phyloP scores from a whole-genome alignment of 1,140 invertebrate species.

The Trissolcus basalis region DNA sequence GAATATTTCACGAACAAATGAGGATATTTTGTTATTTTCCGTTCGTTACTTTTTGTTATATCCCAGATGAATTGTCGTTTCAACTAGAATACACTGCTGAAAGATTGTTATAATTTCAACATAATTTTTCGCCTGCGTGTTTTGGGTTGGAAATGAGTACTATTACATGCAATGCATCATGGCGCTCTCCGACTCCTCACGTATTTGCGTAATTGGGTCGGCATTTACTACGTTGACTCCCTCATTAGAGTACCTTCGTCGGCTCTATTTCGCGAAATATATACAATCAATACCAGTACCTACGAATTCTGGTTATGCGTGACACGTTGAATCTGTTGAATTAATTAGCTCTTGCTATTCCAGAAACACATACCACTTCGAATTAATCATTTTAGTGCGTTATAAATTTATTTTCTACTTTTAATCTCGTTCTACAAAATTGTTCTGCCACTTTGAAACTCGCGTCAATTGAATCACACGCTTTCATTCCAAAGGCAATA shows the following conservation, averaged over 20 bases:
- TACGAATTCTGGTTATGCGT: constrained; percentile 58
- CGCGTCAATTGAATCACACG: not conserved
- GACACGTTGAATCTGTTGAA: constrained; percentile 57
- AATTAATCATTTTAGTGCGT: constrained; percentile 5
- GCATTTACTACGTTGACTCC: constrained; percentile 59
- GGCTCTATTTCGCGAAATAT: constrained; percentile 59
- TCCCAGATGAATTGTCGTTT: constrained; percentile 7
- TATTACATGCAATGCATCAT: constrained; percentile 55
- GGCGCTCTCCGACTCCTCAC: constrained; percentile 53
- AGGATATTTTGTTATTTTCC: not conserved
- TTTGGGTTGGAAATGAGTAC: constrained; percentile 42
- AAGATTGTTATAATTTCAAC: constrained; percentile 41
- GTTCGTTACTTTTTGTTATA: not conserved
- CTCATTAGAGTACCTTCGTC: constrained; percentile 57
- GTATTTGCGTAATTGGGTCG: constrained; percentile 60
- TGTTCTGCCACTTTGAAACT: not conserved
- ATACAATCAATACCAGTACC: constrained; percentile 57
- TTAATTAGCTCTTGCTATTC: constrained; percentile 58
- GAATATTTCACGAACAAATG: not conserved
- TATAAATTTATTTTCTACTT: too few relatives aligned
- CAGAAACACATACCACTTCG: constrained; percentile 31
- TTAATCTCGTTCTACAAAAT: too few relatives aligned
- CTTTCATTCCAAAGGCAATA: not conserved
- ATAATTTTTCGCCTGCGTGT: constrained; percentile 41
- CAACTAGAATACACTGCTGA: constrained; percentile 5